Conservation (phyloP, 2,113 vertebrate genomes). For the Alaudala cheleensis region DNA sequence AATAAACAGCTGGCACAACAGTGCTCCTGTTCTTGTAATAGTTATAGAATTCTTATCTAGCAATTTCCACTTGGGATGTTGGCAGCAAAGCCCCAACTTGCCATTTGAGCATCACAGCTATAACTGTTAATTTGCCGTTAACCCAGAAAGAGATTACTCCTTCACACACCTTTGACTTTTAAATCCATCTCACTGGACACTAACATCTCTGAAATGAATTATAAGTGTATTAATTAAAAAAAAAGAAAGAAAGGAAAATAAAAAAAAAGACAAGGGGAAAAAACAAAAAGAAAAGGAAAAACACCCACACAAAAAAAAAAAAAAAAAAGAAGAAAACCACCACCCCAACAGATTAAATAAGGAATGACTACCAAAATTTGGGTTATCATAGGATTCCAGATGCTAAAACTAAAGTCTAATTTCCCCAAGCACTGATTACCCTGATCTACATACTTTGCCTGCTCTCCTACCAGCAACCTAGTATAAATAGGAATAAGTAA, state of each 20-base stretch:
- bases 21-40: neutral
- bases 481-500: conserved; percentile 29
- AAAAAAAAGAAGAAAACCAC: neutral
- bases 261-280: neutral
- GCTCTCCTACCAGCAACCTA: neutral
- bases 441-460: neutral
- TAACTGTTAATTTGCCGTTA: neutral
- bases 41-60: neutral
- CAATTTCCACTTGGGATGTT: neutral
- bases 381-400: neutral
- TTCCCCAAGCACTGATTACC: neutral
- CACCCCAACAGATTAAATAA: neutral
- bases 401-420: neutral
- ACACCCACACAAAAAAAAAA: too few relatives aligned
- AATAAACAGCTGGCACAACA: conserved; percentile 18
- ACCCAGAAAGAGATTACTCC: neutral
- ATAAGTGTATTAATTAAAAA: neutral
- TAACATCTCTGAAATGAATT: neutral
- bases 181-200: neutral
- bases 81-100: neutral
- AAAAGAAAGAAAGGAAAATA: neutral
- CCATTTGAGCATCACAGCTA: neutral
- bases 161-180: neutral
- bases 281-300: neutral
- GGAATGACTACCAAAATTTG: neutral